phyloP scores from a whole-genome alignment of 2,113 vertebrate species.

The Capra hircus region DNA sequence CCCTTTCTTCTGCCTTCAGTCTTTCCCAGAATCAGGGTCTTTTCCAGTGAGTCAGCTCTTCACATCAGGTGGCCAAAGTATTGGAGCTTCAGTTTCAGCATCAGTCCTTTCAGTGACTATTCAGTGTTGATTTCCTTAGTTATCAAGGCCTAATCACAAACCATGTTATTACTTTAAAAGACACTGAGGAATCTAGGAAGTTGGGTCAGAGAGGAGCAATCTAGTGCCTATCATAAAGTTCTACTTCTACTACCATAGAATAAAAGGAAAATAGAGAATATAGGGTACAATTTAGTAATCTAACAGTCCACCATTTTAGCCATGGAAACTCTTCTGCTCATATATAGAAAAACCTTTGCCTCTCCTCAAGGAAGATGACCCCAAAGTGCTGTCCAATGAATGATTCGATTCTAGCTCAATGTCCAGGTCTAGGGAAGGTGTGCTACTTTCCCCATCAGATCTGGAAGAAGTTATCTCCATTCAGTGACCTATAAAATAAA shows the following conservation, averaged over 20 bases:
- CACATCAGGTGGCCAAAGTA: neutral
- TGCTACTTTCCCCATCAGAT: neutral
- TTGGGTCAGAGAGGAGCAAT: neutral
- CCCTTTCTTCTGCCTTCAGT: neutral
- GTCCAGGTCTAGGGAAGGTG: neutral
- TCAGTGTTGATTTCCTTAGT: neutral
- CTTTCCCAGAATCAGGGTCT: neutral
- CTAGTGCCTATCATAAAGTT: neutral
- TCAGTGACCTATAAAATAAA: neutral
- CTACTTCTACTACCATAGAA: neutral
- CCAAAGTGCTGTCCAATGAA: neutral
- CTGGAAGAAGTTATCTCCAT: neutral
- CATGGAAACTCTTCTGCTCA: neutral
- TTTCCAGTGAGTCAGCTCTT: neutral
- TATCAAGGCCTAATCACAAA: neutral
- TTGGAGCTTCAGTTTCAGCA: neutral
- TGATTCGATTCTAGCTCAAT: neutral
- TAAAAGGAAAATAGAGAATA: conserved; percentile 10
- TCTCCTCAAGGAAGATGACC: neutral
- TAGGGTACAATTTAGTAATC: neutral
- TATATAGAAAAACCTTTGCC: neutral
- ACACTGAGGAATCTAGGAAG: neutral
- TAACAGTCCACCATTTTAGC: neutral
- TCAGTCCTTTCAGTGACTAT: neutral
- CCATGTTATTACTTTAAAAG: neutral